Conservation (phyloP, 2,888 invertebrate species). For the Folsomia candida region DNA sequence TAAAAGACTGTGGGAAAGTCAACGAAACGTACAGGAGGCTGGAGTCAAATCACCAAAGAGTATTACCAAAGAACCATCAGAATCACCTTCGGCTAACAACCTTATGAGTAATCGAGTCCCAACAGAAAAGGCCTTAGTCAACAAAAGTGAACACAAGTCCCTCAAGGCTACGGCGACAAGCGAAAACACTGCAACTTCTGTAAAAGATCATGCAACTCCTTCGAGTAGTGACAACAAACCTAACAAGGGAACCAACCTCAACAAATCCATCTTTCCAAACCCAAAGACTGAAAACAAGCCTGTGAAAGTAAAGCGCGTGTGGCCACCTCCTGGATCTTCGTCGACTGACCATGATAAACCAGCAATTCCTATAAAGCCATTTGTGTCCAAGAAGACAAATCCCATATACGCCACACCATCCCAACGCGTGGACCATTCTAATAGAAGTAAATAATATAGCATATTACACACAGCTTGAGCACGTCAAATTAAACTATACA, state of each 20-base stretch:
- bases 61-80: conserved; percentile 30
- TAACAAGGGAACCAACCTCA: conserved; percentile 17
- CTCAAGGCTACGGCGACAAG: conserved; percentile 12
- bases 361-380: conserved; percentile 68
- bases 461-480: background rate
- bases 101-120: conserved; percentile 50
- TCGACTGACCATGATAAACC: conserved; percentile 61
- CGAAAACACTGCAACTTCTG: background rate
- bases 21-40: conserved; percentile 33
- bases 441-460: conserved; percentile 42
- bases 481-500: background rate
- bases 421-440: conserved; percentile 48
- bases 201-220: conserved; percentile 6
- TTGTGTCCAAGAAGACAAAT: conserved; percentile 62
- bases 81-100: no score
- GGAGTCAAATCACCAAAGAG: conserved; percentile 31
- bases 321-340: conserved; percentile 56
- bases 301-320: conserved; percentile 56
- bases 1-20: conserved; percentile 86
- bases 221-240: conserved; percentile 18
- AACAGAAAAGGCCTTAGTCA: background rate
- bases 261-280: conserved; percentile 29
- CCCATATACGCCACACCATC: conserved; percentile 73
- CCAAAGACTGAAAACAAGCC: conserved; percentile 46
- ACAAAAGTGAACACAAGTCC: conserved; percentile 20